A percentile compares a stretch with the other conserved stretches of the same genome.
phyloP scores from a whole-genome alignment of 2,888 invertebrate genomes.

The Tachina lurida region DNA sequence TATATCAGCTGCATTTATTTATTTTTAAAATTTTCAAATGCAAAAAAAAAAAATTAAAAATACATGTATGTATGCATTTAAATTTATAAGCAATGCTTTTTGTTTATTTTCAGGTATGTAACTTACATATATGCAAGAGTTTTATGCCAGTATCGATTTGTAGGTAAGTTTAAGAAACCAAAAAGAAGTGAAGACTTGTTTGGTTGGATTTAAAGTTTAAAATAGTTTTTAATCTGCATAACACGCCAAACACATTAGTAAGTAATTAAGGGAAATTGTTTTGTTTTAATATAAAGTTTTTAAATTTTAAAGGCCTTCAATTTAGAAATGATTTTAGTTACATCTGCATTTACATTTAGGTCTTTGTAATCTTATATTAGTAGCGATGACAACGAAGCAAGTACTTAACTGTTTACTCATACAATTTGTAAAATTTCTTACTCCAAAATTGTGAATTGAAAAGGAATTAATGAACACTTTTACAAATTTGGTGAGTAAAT shows the following conservation, averaged over 20 bases:
- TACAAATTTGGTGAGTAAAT: too few relatives aligned
- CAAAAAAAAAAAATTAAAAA: too few relatives aligned
- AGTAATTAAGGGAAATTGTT: background rate
- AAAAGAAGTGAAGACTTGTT: background rate
- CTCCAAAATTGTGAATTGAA: background rate
- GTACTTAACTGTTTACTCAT: too few relatives aligned
- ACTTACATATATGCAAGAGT: constrained; percentile 8
- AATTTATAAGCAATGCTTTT: background rate
- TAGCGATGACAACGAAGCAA: background rate
- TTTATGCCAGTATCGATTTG: constrained; percentile 20
- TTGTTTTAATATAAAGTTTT: background rate
- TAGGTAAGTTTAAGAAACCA: constrained; percentile 32
- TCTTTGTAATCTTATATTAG: background rate
- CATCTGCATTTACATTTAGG: background rate
- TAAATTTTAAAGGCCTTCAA: background rate
- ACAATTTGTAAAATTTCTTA: background rate
- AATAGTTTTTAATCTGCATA: background rate
- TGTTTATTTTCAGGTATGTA: constrained; percentile 62
- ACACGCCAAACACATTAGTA: background rate
- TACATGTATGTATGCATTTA: background rate
- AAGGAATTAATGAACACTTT: too few relatives aligned
- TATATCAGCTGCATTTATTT: background rate
- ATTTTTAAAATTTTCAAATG: constrained; percentile 1
- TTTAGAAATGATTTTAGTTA: background rate
- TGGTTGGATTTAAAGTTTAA: background rate